Percentiles rank a stretch among this genome's conserved stretches.
Conservation (phyloP, 1,140 invertebrate genomes). For the Colletes gigas region DNA sequence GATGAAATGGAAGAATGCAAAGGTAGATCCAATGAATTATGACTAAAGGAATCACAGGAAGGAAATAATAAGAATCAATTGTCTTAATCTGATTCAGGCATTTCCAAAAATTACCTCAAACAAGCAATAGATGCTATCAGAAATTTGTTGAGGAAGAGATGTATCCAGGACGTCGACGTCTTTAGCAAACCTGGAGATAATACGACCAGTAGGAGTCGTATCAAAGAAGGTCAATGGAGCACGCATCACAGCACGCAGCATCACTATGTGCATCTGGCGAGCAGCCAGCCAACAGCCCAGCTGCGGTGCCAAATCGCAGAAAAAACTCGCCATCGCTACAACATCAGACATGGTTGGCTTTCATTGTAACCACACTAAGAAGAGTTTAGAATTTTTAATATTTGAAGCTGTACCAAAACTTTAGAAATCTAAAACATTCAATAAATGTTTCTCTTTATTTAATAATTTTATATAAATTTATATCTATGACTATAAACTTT, state of each 20-base stretch:
- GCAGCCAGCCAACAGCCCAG: slow-evolving; percentile 89
- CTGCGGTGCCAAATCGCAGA: slow-evolving; percentile 86
- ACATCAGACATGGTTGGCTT: slow-evolving; percentile 73
- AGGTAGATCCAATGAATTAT: slow-evolving; percentile 34
- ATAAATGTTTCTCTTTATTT: background rate
- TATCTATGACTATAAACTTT: slow-evolving; percentile 2
- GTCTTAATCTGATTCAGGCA: slow-evolving; percentile 34
- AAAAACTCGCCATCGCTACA: slow-evolving; percentile 86
- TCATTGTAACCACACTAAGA: slow-evolving; percentile 56
- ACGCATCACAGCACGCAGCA: slow-evolving; percentile 89
- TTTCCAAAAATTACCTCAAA: slow-evolving; percentile 87
- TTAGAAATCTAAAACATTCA: slow-evolving; percentile 19
- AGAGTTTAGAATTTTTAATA: slow-evolving; percentile 12
- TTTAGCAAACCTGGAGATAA: slow-evolving; percentile 94
- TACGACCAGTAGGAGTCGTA: slow-evolving; percentile 92
- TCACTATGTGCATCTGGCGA: slow-evolving; percentile 86
- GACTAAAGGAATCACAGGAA: slow-evolving; percentile 31
- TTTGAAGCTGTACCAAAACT: slow-evolving; percentile 5
- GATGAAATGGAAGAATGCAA: slow-evolving; percentile 15
- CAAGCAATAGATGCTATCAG: slow-evolving; percentile 88
- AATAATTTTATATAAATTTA: background rate
- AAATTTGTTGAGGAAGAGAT: slow-evolving; percentile 86
- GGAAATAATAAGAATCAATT: slow-evolving; percentile 50
- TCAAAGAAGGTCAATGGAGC: slow-evolving; percentile 92
- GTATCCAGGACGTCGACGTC: slow-evolving; percentile 88